Conservation (phyloP, 2,113 vertebrate species). For the Thunnus thynnus region DNA sequence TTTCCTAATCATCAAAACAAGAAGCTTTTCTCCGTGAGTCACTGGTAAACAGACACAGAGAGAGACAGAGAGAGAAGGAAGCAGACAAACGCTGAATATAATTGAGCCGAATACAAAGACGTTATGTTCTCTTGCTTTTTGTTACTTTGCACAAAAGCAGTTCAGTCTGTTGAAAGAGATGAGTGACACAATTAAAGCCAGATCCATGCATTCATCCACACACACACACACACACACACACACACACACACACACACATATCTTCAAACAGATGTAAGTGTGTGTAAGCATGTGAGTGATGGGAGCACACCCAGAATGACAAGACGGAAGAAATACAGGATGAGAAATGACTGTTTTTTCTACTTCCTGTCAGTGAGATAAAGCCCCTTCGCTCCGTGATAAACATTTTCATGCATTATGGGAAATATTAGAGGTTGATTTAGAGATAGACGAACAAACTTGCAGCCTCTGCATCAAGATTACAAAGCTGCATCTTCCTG, state of each 20-base stretch:
- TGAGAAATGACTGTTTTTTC: too few relatives aligned
- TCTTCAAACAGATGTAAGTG: not conserved
- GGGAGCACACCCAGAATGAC: too few relatives aligned
- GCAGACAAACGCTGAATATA: not conserved
- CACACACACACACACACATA: not conserved
- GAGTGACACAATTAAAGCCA: not conserved
- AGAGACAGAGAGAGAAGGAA: not conserved
- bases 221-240: conserved; percentile 7
- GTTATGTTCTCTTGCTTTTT: conserved; percentile 1
- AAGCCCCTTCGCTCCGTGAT: too few relatives aligned
- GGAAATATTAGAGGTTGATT: too few relatives aligned
- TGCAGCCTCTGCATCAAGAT: too few relatives aligned
- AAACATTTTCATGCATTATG: too few relatives aligned
- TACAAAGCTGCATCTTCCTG: too few relatives aligned
- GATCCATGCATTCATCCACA: not conserved
- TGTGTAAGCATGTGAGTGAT: not conserved
- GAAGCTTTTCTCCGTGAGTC: conserved; percentile 8
- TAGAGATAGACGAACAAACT: too few relatives aligned
- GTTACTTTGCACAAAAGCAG: not conserved
- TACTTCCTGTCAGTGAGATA: too few relatives aligned
- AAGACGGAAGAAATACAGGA: too few relatives aligned
- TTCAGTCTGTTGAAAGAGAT: not conserved
- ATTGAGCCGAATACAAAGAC: not conserved
- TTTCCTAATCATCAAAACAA: conserved; percentile 44
- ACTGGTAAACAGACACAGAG: conserved; percentile 26